Evolutionary conservation across 2,113 vertebrate genomes (phyloP), one percentile per base, ranked within the genome.

Genomic region (Promerops cafer): DNA sequence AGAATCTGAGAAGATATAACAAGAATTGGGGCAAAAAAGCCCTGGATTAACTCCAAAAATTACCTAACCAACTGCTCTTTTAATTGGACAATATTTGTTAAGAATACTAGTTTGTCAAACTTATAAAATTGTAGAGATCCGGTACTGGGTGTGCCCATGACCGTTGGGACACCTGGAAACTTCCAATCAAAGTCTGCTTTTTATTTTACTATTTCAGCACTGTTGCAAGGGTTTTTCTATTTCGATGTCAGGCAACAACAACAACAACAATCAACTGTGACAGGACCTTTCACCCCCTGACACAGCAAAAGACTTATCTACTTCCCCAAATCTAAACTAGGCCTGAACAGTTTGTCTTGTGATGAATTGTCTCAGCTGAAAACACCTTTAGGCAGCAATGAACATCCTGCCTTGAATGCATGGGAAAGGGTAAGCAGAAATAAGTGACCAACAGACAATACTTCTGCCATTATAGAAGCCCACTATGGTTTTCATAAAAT

Each of bases 321-420:
- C n/a, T 28, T 72, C 23, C 28, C 33, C 19, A 22, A 66, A 47
- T 26, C 40, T 40, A 56, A 84, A 56, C 23, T 16, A 56, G 69
- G 50, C 28, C 3, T 0, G 1, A 23, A 30, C 3, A 1, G 6
- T 65, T 74, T 74, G 28, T 28, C 23, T 28, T 84, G 50, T 56
- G 40, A n/a, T 54, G 49, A 45, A n/a, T n/a, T 39, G 39, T 23
- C 28, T 47, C 0, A 0, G n/a, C 10, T 39, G 28, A 39, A 47
- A 56, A 23, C 28, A 19, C 23, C 19, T 10, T 47, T 16, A 54
- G 40, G 28, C 40, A 47, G 39, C 15, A 74, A 54, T 33, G 47
- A 74, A 47, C 18, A 23, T 45, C 27, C 17, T 54, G 33, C 33
- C 22, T 17, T 31, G 57, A 84, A 24, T 39, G 27, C 28, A 39